Base-by-base conservation (phyloP, 2,888 invertebrate species). In the Liopterus haemorrhoidalis region DNA sequence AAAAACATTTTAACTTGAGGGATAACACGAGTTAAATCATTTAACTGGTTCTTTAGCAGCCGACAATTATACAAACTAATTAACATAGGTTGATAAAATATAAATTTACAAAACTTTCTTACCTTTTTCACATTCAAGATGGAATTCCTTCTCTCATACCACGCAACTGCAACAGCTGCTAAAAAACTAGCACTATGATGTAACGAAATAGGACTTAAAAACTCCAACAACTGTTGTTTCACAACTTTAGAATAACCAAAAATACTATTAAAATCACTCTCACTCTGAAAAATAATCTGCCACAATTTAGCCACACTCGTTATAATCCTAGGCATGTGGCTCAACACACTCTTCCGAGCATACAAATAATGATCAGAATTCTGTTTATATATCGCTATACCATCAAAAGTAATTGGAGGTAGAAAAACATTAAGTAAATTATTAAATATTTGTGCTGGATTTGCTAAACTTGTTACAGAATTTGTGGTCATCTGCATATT, bases 341-440 rank as follows among this genome's bases (percentile, higher is more conserved):
- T 82, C 18, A 91, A 69, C 37, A 91, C 80, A 15, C 81, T 81
- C 59, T 81, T 79, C 47, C 86, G 72, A 0, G 89, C 86, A 46
- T 68, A 70, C 64, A 66, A 66, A 53, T 69, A 69, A 53, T 63
- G 59, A 50, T 68, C 68, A 0, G 62, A 61, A 41, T 67, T 68
- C 41, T 67, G 66, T 50, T 64, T 67, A 9, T 61, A 58, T 8
- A 55, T 55, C 41, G 60, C 58, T 51, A 61, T 61, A 3, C 62
- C 49, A 40, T 68, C 68, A 5, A 62, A 64, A 14, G 70, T 67
- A 5, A 74, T 63, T 6, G 77, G 76, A 4, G 85, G 81, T 52
- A 85, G 79, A 61, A 90, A 88, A 2, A 84, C 86, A 62, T 86
- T 84, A 38, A 88, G 80, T 25, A 91, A 74, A 63, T 85, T 88